Base-by-base conservation (phyloP, 1,140 invertebrate species). In the Musca domestica region DNA sequence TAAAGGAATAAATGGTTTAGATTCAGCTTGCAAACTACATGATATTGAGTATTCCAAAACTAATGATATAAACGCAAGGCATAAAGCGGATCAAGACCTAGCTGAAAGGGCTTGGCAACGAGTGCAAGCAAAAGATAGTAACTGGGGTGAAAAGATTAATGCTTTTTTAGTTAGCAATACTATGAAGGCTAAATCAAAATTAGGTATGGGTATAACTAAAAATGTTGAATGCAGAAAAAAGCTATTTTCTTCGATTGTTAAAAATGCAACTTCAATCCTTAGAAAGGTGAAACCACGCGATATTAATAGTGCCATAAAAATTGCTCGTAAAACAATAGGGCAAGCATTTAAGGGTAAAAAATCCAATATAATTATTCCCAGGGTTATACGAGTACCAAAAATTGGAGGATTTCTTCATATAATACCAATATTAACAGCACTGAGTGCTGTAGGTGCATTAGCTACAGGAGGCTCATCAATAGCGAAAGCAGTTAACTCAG, bases 11-110 rank as follows among this genome's bases (percentile, higher is more conserved):
- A 85, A 85, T 76, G 64, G 52, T 25, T 72, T 85, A 25, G 83
- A 85, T 72, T 25, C 71, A 63, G 74, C 79, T n/a, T 84, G 83
- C 66, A 83, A 80, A 72, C 65, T 78, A 30, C 84, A 85, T 68
- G 80, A 84, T 74, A 83, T 85, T 63, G 73, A 74, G 5, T 85
- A 84, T 72, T 71, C 72, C 0, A 67, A 82, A 67, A 72, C 72
- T 56, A 76, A 75, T 48, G 70, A 82, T 74, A 66, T 82, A 64
- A 22, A 65, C 19, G 68, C 71, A 25, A 72, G 83, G 73, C 75
- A 83, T 69, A 63, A 70, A 68, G 83, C 83, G 41, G 82, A 84
- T 76, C 27, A 10, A 51, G 15, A 71, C 54, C 63, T 71, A 63
- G 41, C 83, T 84, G 70, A 81, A 48, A 78, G 75, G 71, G 82